A percentile compares a stretch with the other conserved stretches of the same genome.
Evolutionary conservation across 2,888 invertebrate genomes (phyloP).

Genomic region (Sussaba pulchella): DNA sequence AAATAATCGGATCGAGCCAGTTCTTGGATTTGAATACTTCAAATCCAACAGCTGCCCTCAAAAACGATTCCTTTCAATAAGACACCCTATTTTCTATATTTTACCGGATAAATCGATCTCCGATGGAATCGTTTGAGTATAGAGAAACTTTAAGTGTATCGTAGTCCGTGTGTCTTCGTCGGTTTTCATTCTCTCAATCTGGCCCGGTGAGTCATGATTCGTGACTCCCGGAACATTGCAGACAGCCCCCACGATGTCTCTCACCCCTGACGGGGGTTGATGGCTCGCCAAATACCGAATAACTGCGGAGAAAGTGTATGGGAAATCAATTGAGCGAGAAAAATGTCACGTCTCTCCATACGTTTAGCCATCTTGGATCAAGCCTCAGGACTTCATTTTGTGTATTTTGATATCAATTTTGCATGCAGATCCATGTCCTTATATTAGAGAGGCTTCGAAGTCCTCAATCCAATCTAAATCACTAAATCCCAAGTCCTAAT

Average conservation of each 20-base stretch:
- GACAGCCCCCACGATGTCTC: background rate
- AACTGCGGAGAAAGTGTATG: conserved; percentile 7
- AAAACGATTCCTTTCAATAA: too few species aligned
- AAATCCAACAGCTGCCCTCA: too few species aligned
- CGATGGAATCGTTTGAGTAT: conserved; percentile 65
- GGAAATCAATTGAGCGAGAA: conserved; percentile 22
- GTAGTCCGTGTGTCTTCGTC: conserved; percentile 29
- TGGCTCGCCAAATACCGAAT: conserved; percentile 36
- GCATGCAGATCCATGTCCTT: too few species aligned
- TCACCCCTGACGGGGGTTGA: conserved; percentile 47
- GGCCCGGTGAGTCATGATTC: conserved; percentile 51
- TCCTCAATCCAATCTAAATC: too few species aligned
- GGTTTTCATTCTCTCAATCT: conserved; percentile 29
- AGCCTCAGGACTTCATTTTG: background rate
- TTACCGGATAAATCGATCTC: conserved; percentile 68
- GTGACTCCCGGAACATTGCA: background rate
- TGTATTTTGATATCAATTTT: too few species aligned
- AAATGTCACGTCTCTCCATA: conserved; percentile 56
- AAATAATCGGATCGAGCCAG: too few species aligned
- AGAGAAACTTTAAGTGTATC: conserved; percentile 29
- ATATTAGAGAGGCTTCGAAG: too few species aligned
- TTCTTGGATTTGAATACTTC: too few species aligned
- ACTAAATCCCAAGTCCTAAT: too few species aligned
- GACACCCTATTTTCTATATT: conserved; percentile 45
- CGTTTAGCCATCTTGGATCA: conserved; percentile 5